These are phyloP conservation scores for Eira barbara DNA, from an alignment of 2,113 vertebrate genomes.

Conservation along the genomic window DNA sequence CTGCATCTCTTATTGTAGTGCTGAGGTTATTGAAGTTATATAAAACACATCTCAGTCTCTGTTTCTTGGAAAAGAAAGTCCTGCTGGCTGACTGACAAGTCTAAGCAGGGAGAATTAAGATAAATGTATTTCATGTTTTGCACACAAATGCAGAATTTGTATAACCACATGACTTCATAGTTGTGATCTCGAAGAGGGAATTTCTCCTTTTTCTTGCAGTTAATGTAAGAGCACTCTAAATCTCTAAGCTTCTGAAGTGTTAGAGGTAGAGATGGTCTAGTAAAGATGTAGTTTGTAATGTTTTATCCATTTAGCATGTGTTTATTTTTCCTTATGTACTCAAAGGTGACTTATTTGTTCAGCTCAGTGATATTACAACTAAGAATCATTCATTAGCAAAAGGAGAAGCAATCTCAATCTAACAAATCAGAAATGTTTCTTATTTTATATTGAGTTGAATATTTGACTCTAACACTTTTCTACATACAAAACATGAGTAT, in stretches of 20 bases:
- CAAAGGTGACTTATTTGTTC: conserved; percentile 65
- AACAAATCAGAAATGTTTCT: conserved; percentile 62
- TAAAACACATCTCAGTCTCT: conserved; percentile 83
- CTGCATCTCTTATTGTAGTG: conserved; percentile 85
- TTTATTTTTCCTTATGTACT: conserved; percentile 58
- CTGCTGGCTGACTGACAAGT: conserved; percentile 73
- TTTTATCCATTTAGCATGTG: conserved; percentile 71
- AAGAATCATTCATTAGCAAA: conserved; percentile 60
- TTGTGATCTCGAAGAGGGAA: conserved; percentile 70
- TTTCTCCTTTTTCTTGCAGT: conserved; percentile 69
- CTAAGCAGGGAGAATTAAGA: conserved; percentile 71
- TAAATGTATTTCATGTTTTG: conserved; percentile 76
- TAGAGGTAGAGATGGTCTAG: conserved; percentile 75
- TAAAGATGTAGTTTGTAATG: conserved; percentile 69
- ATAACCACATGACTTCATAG: conserved; percentile 67
- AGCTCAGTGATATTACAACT: conserved; percentile 48
- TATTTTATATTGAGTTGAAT: conserved; percentile 68
- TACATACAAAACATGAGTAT: conserved; percentile 64
- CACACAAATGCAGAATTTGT: conserved; percentile 73
- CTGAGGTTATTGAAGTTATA: conserved; percentile 82
- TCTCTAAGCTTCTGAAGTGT: conserved; percentile 69
- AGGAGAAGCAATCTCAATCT: conserved; percentile 62
- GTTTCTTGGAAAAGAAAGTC: conserved; percentile 79
- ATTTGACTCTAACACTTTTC: conserved; percentile 60
- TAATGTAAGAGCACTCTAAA: conserved; percentile 66